Base-by-base conservation (phyloP, 2,888 invertebrate species). In the Ennomos erosarius region DNA sequence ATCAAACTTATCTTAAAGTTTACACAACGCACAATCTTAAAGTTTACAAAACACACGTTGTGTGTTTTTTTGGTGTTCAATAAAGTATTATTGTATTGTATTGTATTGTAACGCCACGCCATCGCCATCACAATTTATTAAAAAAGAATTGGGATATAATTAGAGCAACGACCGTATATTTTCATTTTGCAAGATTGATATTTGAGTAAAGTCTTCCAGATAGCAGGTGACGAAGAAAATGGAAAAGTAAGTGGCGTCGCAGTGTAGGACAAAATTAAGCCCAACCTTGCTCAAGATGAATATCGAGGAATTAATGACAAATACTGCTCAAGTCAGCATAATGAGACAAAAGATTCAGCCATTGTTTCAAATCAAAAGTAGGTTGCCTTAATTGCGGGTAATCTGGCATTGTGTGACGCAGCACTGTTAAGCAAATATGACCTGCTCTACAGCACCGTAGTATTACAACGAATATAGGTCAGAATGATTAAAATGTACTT, bases 401-500 rank as follows among this genome's bases (percentile, higher is more conserved):
- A 26, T 36, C 26, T 42, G 40, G 6, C 26, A 33, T 47, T 13
- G 55, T 55, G 36, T 33, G 11, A 44, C 43, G 26, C 26, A 26
- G 12, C 13, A 11, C 13, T 44, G 42, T 36, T 37, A 34, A 47
- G 43, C 33, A 54, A 45, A 54, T 51, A 26, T 55, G 62, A 51
- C 50, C 57, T 54, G 45, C 50, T 49, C 43, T 48, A 50, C 11
- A 51, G 57, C 53, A 39, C 36, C 54, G 36, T 37, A 9, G 26
- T n/a, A 39, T 26, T 58, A 47, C 53, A 60, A 9, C 10, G 45
- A 57, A 62, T 63, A 55, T 50, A 63, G 66, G 66, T 62, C 64
- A 47, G 44, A 63, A 64, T 53, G 62, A 68, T 68, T 66, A 64
- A 52, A 59, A 55, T 50, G 49, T 57, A 62, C 60, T 64, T 64